phyloP scores from a whole-genome alignment of 2,797 vertebrate genomes.

The Mormyrops attenuatus region DNA sequence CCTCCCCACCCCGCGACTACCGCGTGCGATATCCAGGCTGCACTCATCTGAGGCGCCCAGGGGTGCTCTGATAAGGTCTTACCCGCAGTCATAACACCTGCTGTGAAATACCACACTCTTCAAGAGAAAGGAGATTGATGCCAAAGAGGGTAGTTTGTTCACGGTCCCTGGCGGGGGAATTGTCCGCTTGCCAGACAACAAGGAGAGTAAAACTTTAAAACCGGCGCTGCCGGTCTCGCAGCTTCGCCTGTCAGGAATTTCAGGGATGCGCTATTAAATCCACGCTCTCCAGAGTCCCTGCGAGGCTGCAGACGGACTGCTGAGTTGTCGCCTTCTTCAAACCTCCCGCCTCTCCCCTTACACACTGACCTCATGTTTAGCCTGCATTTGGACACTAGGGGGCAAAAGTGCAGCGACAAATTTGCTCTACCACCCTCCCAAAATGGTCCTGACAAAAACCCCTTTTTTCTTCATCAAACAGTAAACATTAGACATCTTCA shows the following conservation, averaged over 20 bases:
- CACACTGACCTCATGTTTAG: background rate
- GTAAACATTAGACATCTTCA: background rate
- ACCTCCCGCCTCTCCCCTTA: background rate
- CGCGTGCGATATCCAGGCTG: slow-evolving; percentile 16
- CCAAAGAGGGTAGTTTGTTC: slow-evolving; percentile 13
- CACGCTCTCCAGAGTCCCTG: background rate
- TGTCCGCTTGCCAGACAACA: background rate
- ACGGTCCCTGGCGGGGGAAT: background rate
- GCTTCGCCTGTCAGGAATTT: background rate
- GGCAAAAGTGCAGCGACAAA: background rate
- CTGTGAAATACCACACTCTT: background rate
- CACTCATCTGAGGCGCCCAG: background rate
- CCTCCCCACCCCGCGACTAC: background rate
- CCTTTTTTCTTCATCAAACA: background rate
- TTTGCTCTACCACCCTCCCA: background rate
- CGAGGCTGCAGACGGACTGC: background rate
- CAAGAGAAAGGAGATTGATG: background rate
- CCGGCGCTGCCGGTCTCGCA: background rate
- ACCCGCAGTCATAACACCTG: slow-evolving; percentile 9
- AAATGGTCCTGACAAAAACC: background rate
- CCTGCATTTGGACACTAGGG: background rate
- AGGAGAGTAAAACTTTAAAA: background rate
- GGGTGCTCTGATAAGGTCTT: slow-evolving; percentile 14
- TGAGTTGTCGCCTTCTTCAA: background rate
- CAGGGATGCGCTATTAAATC: background rate